Base-by-base conservation (phyloP, 2,888 invertebrate species). In the Chalcosyrphus nemorum region DNA sequence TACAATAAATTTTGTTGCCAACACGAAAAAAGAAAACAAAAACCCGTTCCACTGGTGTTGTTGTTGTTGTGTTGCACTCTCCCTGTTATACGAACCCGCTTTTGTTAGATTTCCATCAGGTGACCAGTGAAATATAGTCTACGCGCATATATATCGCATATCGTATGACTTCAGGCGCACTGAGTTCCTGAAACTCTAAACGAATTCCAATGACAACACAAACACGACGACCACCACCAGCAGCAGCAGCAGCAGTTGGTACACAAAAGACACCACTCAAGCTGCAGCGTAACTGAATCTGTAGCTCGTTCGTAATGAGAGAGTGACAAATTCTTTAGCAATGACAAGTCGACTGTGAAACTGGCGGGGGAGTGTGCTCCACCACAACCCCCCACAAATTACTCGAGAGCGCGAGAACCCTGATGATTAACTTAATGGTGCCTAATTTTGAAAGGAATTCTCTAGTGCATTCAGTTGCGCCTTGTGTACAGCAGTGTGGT, bases 361-460 rank as follows among this genome's bases (percentile, higher is more conserved):
- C n/a, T n/a, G n/a, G n/a, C n/a, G n/a, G n/a, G n/a, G n/a, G n/a
- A n/a, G n/a, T n/a, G n/a, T 70, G 35, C 21, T 41, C 19, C 0
- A n/a, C n/a, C 47, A 13, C 21, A 43, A 24, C 24, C 9, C 17
- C 4, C 3, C 5, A 29, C 32, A 27, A 52, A 32, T 41, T 32
- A 17, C 54, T 7, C 13, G n/a, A 29, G 47, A 9, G 65, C 24
- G 27, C 38, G 29, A 41, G 45, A 21, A 54, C 27, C 21, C 35
- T 71, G 43, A 47, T 47, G 54, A 75, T 75, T 66, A 59, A 52
- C 52, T 52, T 70, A 82, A 77, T 77, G 65, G 76, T 41, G 66
- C 54, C 59, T 66, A 82, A 77, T 82, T 82, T 71, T 54, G 59
- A 66, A 72, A 72, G 77, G 54, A 72, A 82, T 77, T 66, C 61